Percentiles rank a stretch among this genome's conserved stretches.
Conservation (phyloP, 2,113 vertebrate genomes). For the Callorhinus ursinus region DNA sequence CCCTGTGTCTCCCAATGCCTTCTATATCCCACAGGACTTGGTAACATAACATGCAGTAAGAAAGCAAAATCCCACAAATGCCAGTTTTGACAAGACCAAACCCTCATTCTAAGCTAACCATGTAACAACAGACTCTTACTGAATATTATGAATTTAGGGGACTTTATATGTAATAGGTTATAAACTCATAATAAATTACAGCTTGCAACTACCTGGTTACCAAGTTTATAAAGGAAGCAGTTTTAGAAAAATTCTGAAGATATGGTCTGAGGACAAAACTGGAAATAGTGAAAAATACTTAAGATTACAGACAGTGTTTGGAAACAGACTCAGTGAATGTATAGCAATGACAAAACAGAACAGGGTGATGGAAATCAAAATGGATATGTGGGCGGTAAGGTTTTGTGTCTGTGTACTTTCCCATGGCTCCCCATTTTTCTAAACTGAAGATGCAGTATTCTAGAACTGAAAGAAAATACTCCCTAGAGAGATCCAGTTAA, state of each 20-base stretch:
- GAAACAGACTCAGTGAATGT: not conserved
- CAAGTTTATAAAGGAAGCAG: slow-evolving; percentile 12
- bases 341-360: not conserved
- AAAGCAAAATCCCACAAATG: not conserved
- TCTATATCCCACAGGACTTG: not conserved
- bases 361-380: slow-evolving; percentile 3
- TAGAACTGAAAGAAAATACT: slow-evolving; percentile 33
- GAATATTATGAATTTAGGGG: not conserved
- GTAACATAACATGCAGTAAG: not conserved
- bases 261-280: not conserved
- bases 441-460: not conserved
- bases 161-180: not conserved
- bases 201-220: not conserved
- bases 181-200: not conserved
- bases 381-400: not conserved
- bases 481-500: not conserved
- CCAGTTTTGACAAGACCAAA: not conserved
- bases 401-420: not conserved
- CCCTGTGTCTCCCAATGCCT: not conserved
- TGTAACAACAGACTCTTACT: not conserved
- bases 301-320: not conserved
- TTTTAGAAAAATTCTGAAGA: slow-evolving; percentile 1
- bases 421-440: not conserved
- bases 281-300: slow-evolving; percentile 38
- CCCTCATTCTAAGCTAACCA: not conserved